Evolutionary conservation across 2,113 vertebrate genomes (phyloP), one percentile per base, ranked within the genome.

Genomic region (Paratilapia polleni): DNA sequence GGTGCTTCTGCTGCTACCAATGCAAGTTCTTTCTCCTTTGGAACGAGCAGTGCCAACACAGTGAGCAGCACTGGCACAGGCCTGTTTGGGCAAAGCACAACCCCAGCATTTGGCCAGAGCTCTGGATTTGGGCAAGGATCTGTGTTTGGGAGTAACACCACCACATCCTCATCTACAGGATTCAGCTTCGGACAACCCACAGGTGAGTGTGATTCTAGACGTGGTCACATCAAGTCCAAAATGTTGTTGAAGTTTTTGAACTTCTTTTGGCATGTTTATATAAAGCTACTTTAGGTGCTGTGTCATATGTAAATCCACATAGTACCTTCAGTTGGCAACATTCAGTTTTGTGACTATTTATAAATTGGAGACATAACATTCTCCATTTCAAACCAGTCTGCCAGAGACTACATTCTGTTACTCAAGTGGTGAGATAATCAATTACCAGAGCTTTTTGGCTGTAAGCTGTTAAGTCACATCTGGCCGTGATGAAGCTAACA

Each of bases 181-280:
- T 99, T 99, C 85, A 95, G 97, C 92, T 99, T 99, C 75, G 97
- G 96, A 82, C 98, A 99, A 61, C 95, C 97, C 2, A 95, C 97
- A 87, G 97, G 98, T 99, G 87, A 96, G 96, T 74, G 34, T 4
- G 28, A 43, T 12, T 41, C 59, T 49, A 2, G 13, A 47, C 8
- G 47, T 38, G 1, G 20, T 47, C 5, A 13, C 10, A 57, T 70
- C 10, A 84, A 26, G 38, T 47, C 59, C 19, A 62, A 3, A 10
- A 34, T 62, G 26, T 61, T 68, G 34, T 34, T 8, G 24, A 8
- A 68, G 4, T 22, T 68, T 26, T 68, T 68, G 47, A 68, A 47
- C 14, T 11, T 6, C 38, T 41, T 2, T 41, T 68, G 22, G 15
- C 15, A 4, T 66, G 13, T 66, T 66, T 66, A 26, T 6, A 26